Conservation (phyloP, 1,140 invertebrate species). For the Condylostylus longicornis region DNA sequence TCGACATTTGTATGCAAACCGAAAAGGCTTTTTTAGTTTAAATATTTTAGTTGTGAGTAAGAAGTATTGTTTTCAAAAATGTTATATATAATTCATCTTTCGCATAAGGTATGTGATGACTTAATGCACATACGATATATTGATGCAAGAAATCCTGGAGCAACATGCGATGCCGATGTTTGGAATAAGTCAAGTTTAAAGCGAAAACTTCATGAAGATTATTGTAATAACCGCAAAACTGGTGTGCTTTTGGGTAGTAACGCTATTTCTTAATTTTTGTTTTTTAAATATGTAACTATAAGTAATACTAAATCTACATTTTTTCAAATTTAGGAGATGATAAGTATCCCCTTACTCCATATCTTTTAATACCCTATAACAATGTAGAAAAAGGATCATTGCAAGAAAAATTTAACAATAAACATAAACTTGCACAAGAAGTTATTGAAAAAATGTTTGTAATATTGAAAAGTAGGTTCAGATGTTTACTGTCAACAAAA, state of each 20-base stretch:
- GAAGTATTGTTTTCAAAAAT: no score
- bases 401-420: conserved; percentile 2
- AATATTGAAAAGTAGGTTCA: conserved; percentile 3
- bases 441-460: neutral
- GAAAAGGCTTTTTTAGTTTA: no score
- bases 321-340: neutral
- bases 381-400: neutral
- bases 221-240: no score
- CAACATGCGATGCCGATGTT: neutral
- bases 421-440: neutral
- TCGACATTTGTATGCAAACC: no score
- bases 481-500: neutral
- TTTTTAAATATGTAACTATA: neutral
- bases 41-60: no score
- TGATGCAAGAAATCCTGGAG: conserved; percentile 1
- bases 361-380: neutral
- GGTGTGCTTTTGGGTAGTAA: no score
- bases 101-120: conserved; percentile 1
- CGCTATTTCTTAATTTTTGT: neutral
- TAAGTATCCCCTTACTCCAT: neutral
- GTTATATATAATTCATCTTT: no score
- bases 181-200: conserved; percentile 1
- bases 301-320: neutral
- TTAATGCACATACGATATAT: neutral
- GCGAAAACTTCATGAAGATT: no score